Evolutionary conservation across 2,888 invertebrate genomes (phyloP).

Genomic region (Pterostichus madidus): DNA sequence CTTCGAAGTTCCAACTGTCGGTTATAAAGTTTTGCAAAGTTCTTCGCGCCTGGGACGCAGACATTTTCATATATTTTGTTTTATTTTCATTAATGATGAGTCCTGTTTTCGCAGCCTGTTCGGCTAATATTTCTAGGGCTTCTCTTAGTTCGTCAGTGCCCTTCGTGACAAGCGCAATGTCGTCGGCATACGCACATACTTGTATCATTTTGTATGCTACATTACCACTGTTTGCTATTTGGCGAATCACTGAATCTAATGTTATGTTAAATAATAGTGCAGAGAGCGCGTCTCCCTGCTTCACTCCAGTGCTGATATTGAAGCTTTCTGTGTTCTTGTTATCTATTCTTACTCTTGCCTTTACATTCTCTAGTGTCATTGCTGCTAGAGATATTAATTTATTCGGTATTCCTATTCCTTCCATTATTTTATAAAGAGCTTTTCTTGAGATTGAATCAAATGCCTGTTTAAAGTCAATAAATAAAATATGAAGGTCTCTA

Average conservation of each 20-base stretch:
- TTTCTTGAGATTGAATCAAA: neutral
- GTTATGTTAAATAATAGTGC: neutral
- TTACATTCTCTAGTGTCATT: neutral
- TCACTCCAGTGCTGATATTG: neutral
- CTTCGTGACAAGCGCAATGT: neutral
- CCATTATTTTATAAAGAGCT: neutral
- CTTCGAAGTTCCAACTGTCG: too few species aligned
- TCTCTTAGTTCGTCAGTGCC: neutral
- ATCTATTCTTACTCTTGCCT: neutral
- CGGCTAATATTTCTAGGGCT: neutral
- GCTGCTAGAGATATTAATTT: neutral
- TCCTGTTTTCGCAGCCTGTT: neutral
- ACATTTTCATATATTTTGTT: slow-evolving; percentile 15
- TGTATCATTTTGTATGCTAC: neutral
- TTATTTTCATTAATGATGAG: slow-evolving; percentile 11
- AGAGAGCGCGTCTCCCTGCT: neutral
- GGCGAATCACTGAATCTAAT: neutral
- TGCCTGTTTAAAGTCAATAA: neutral
- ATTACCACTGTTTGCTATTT: neutral
- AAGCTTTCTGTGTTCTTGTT: neutral
- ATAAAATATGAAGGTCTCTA: slow-evolving; percentile 1
- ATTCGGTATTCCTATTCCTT: neutral
- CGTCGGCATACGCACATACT: slow-evolving; percentile 4
- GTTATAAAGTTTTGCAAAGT: too few species aligned
- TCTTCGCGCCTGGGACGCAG: too few species aligned